Percentiles rank a stretch among this genome's conserved stretches.
Evolutionary conservation across 1,140 invertebrate genomes (phyloP).

Genomic region (Drosophila watanabei): DNA sequence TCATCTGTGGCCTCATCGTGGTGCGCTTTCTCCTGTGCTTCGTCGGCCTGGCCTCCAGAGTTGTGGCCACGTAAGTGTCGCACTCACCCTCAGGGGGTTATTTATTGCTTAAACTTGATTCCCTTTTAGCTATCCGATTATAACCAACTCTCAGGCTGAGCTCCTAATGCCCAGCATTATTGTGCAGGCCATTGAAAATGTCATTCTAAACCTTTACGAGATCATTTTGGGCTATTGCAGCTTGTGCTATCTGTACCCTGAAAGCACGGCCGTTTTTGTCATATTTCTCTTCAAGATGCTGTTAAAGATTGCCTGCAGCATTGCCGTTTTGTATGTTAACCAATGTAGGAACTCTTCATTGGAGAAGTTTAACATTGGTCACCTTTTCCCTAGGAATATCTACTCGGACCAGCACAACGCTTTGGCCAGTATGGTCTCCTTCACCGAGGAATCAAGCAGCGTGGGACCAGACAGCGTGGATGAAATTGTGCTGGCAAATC

Average conservation of each 20-base stretch:
- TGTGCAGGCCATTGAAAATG: constrained; percentile 63
- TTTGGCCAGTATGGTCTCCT: constrained; percentile 17
- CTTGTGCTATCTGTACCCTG: constrained; percentile 53
- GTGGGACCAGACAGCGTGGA: constrained; percentile 31
- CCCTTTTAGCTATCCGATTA: constrained; percentile 65
- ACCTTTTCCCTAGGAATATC: constrained; percentile 45
- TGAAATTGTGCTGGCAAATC: constrained; percentile 52
- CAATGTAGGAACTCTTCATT: not conserved
- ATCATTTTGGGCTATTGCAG: constrained; percentile 60
- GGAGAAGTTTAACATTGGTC: too few species aligned
- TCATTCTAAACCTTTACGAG: constrained; percentile 64
- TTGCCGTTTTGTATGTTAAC: constrained; percentile 54
- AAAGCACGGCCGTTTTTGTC: constrained; percentile 55
- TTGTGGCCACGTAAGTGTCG: constrained; percentile 74
- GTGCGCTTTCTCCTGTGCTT: constrained; percentile 67
- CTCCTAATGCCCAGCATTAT: constrained; percentile 71
- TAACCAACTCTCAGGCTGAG: constrained; percentile 65
- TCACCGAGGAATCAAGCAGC: not conserved
- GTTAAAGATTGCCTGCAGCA: constrained; percentile 49
- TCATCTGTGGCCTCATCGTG: constrained; percentile 49
- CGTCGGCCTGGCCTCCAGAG: constrained; percentile 56
- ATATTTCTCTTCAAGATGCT: constrained; percentile 61
- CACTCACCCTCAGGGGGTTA: too few species aligned
- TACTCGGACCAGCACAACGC: constrained; percentile 66
- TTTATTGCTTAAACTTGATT: not conserved